Evolutionary conservation across 2,113 vertebrate genomes (phyloP).

Genomic region (Nibea coibor): DNA sequence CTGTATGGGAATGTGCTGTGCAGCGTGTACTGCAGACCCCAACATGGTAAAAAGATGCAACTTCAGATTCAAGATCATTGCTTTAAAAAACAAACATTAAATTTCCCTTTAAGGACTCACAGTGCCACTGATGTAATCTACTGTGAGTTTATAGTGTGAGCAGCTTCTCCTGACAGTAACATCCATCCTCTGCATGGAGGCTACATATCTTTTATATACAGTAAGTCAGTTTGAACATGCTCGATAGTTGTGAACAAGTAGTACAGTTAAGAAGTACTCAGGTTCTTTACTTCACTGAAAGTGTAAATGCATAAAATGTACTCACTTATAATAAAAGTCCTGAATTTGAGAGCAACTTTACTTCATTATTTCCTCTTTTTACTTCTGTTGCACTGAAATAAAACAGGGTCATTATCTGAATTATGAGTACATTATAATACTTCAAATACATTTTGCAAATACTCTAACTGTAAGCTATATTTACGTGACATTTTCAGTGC

Average conservation of each 20-base stretch:
- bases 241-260: not conserved
- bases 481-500: not conserved
- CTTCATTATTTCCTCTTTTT: no score
- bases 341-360: no score
- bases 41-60: constrained; percentile 21
- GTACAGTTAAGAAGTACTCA: not conserved
- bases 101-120: not conserved
- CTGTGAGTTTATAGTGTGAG: not conserved
- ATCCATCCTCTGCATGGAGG: not conserved
- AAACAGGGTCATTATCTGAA: no score
- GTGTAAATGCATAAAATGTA: not conserved
- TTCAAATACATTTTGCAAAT: not conserved
- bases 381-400: no score
- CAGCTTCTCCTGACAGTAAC: not conserved
- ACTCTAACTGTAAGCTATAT: no score
- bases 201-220: not conserved
- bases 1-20: not conserved
- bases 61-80: not conserved
- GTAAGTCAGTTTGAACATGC: not conserved
- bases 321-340: no score
- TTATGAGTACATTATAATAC: no score
- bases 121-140: not conserved
- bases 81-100: no score
- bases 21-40: not conserved
- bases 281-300: not conserved